These are phyloP conservation scores for Sinodicranocentrus sp. DNA, from an alignment of 2,888 invertebrate species.

Conservation along the genomic window DNA sequence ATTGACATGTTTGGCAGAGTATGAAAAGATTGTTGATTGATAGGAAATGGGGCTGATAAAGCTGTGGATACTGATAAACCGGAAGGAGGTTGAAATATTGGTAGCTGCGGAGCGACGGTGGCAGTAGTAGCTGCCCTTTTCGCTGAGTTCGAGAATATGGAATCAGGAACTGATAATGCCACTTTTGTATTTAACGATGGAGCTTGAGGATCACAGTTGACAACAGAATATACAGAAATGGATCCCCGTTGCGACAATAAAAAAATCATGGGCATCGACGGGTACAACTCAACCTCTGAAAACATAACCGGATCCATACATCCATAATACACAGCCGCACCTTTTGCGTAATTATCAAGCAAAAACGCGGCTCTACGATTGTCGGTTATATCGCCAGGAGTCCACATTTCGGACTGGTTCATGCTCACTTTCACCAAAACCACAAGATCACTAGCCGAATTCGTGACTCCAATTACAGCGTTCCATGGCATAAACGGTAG, in stretches of 20 bases:
- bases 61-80: not conserved
- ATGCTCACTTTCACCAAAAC: slow-evolving; percentile 36
- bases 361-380: slow-evolving; percentile 67
- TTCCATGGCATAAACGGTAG: slow-evolving; percentile 59
- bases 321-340: slow-evolving; percentile 55
- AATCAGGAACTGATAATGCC: slow-evolving; percentile 45
- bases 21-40: not conserved
- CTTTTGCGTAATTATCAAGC: slow-evolving; percentile 68
- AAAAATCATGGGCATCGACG: slow-evolving; percentile 88
- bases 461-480: slow-evolving; percentile 50
- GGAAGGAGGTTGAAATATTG: slow-evolving; percentile 15
- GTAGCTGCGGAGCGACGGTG: not conserved
- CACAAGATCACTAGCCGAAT: slow-evolving; percentile 65
- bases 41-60: not conserved
- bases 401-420: slow-evolving; percentile 49
- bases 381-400: slow-evolving; percentile 62
- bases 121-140: too few species aligned
- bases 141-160: slow-evolving; percentile 29
- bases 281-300: slow-evolving; percentile 83
- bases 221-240: slow-evolving; percentile 87
- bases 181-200: slow-evolving; percentile 78
- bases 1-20: too few species aligned
- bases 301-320: slow-evolving; percentile 66
- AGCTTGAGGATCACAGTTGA: slow-evolving; percentile 83
- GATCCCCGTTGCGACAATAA: slow-evolving; percentile 88